Conservation (phyloP, 1,140 invertebrate species). For the Plodia interpunctella region DNA sequence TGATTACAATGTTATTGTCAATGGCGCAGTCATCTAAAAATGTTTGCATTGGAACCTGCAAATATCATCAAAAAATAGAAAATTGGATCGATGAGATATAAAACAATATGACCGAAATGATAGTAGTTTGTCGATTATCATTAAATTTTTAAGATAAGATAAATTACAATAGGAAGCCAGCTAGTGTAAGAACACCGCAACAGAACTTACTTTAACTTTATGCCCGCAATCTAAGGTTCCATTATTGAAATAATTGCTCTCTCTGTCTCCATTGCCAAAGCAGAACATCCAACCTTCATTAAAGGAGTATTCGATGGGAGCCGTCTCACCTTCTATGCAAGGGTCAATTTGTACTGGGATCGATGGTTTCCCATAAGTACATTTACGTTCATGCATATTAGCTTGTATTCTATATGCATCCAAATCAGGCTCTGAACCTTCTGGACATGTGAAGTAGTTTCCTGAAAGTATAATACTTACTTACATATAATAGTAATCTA, state of each 20-base stretch:
- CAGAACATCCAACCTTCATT: slow-evolving; percentile 73
- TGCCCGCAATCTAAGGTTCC: slow-evolving; percentile 68
- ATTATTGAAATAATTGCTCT: slow-evolving; percentile 68
- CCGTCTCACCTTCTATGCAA: slow-evolving; percentile 64
- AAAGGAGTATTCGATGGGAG: slow-evolving; percentile 67
- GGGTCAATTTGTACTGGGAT: slow-evolving; percentile 55
- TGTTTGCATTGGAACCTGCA: slow-evolving; percentile 48
- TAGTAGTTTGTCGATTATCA: too few relatives aligned
- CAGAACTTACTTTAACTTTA: slow-evolving; percentile 56
- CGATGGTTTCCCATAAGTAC: slow-evolving; percentile 51
- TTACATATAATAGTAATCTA: too few relatives aligned
- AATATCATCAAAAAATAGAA: not conserved
- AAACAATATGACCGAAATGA: too few relatives aligned
- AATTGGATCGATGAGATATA: too few relatives aligned
- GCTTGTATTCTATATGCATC: slow-evolving; percentile 62
- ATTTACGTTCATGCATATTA: slow-evolving; percentile 68
- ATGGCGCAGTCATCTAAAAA: slow-evolving; percentile 61
- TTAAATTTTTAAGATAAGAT: too few relatives aligned
- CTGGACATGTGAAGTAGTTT: slow-evolving; percentile 62
- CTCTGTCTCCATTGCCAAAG: slow-evolving; percentile 63
- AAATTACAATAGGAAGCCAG: too few relatives aligned
- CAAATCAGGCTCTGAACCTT: slow-evolving; percentile 58
- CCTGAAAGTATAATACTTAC: slow-evolving; percentile 43
- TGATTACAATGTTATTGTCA: slow-evolving; percentile 66
- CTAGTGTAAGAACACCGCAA: too few relatives aligned